Evolutionary conservation across 2,113 vertebrate species (phyloP).

Genomic region (Dasypus novemcinctus): DNA sequence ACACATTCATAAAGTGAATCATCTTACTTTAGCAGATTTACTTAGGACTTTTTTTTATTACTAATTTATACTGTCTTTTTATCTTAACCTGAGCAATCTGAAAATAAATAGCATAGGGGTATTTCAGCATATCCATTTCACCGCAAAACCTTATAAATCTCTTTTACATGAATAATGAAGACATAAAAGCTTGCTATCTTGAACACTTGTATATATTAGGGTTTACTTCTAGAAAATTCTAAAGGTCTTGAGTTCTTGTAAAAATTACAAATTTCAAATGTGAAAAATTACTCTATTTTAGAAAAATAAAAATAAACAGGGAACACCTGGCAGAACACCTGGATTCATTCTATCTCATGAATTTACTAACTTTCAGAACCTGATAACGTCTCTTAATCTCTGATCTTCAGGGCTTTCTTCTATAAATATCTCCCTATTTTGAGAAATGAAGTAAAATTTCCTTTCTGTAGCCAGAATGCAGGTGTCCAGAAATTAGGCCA

Average conservation of each 20-base stretch:
- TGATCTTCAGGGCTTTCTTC: neutral
- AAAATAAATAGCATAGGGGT: neutral
- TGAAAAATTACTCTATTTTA: too few relatives aligned
- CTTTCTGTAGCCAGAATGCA: neutral
- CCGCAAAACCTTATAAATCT: neutral
- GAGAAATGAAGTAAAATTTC: neutral
- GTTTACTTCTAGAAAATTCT: neutral
- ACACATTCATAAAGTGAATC: neutral
- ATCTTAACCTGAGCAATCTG: neutral
- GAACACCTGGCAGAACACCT: neutral
- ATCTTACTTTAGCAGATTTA: neutral
- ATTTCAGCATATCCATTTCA: neutral
- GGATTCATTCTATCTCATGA: neutral
- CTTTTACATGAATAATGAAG: neutral
- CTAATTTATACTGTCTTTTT: neutral
- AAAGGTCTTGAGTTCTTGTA: neutral
- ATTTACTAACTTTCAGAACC: neutral
- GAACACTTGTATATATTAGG: neutral
- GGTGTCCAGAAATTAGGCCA: neutral
- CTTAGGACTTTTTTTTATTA: neutral
- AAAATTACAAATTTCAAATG: neutral
- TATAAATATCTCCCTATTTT: neutral
- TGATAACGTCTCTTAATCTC: neutral
- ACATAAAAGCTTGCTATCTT: neutral
- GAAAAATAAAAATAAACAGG: neutral